These are phyloP conservation scores for Dendrocincla fuliginosa DNA, from an alignment of 2,797 vertebrate genomes.

Conservation along the genomic window DNA sequence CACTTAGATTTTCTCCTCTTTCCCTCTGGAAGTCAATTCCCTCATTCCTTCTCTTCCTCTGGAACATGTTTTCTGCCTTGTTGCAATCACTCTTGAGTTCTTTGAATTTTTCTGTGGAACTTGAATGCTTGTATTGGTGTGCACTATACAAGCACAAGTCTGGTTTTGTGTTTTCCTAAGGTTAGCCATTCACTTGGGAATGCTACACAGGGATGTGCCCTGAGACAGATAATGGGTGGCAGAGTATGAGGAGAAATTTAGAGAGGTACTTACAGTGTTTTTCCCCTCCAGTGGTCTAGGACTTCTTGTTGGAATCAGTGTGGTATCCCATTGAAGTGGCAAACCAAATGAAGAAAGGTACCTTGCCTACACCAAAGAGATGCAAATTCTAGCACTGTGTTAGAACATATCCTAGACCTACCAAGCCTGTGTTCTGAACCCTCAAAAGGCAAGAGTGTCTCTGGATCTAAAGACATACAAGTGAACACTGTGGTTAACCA, in stretches of 20 bases:
- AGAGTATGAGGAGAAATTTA: not conserved
- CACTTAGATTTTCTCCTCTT: not conserved
- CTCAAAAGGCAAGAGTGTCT: accelerated
- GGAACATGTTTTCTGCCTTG: not conserved
- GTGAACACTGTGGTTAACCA: not conserved
- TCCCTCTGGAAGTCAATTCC: not conserved
- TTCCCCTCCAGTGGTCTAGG: accelerated
- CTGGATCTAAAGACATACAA: not conserved
- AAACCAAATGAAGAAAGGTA: not conserved
- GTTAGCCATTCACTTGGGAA: not conserved
- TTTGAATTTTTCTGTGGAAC: not conserved
- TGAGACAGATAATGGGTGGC: not conserved
- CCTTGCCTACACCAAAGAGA: not conserved
- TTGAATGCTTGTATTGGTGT: not conserved
- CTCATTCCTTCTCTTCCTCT: not conserved
- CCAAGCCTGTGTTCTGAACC: not conserved
- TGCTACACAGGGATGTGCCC: not conserved
- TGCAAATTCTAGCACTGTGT: not conserved
- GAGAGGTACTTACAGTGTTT: not conserved
- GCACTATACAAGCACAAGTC: too few relatives aligned
- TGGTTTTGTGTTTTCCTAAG: not conserved
- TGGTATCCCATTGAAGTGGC: not conserved
- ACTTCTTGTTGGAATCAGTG: not conserved
- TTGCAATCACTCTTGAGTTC: not conserved
- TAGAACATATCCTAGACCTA: not conserved